A percentile compares a stretch with the other conserved stretches of the same genome.
phyloP scores from a whole-genome alignment of 2,888 invertebrate genomes.

The Thymelicus acteon region DNA sequence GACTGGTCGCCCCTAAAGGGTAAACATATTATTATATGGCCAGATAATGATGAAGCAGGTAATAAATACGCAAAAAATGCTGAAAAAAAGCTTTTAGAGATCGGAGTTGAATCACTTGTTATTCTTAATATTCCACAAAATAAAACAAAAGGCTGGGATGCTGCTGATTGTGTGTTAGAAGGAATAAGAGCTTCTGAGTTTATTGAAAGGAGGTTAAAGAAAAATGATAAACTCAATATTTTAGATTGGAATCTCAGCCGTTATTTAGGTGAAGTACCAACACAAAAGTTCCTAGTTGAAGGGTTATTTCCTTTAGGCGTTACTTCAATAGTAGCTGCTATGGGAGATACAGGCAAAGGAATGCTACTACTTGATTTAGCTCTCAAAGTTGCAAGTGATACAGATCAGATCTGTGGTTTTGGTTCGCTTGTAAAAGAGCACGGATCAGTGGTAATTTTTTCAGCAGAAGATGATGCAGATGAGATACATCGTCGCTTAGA shows the following conservation, averaged over 20 bases:
- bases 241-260: background rate
- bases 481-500: background rate
- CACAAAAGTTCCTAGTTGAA: background rate
- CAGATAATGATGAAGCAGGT: slow-evolving; percentile 32
- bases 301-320: no score
- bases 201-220: no score
- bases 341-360: no score
- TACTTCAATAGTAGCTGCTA: no score
- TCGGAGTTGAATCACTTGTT: slow-evolving; percentile 7
- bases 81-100: slow-evolving; percentile 27
- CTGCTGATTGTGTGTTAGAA: no score
- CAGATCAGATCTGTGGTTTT: background rate
- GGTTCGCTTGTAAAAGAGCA: background rate
- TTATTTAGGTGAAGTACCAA: background rate
- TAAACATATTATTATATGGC: slow-evolving; percentile 33
- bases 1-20: slow-evolving; percentile 29
- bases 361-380: background rate
- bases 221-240: no score
- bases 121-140: background rate
- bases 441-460: no score
- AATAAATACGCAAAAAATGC: slow-evolving; percentile 25
- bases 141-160: background rate
- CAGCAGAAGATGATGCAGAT: background rate
- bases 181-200: no score
- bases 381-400: background rate